A percentile compares a stretch with the other conserved stretches of the same genome.
Conservation (phyloP, 2,888 invertebrate species). For the Drosophila maculinotata region DNA sequence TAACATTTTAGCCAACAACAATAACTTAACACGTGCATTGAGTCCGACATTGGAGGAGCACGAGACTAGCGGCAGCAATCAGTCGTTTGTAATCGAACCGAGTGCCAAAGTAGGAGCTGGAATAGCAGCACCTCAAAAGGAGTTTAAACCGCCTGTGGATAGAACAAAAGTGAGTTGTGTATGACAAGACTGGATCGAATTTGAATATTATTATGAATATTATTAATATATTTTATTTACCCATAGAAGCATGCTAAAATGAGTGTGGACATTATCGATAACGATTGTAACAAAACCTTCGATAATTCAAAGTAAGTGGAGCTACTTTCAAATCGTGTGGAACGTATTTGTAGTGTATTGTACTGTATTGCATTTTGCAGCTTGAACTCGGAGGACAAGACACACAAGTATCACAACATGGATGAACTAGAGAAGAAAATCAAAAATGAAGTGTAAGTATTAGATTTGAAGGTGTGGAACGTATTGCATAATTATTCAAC, state of each 20-base stretch:
- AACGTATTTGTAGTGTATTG: neutral
- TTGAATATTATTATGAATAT: neutral
- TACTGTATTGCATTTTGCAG: constrained; percentile 25
- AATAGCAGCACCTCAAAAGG: constrained; percentile 19
- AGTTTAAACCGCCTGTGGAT: constrained; percentile 64
- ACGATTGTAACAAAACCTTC: constrained; percentile 84
- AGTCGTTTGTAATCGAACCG: constrained; percentile 68
- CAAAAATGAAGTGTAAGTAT: constrained; percentile 85
- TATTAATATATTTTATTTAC: neutral
- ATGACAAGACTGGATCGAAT: too few species aligned
- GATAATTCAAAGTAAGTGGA: constrained; percentile 83
- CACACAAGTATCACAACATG: constrained; percentile 84
- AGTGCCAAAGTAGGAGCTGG: constrained; percentile 67
- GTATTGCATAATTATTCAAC: neutral
- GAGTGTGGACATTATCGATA: constrained; percentile 85
- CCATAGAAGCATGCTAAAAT: constrained; percentile 84
- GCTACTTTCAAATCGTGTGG: neutral
- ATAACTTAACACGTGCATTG: constrained; percentile 58
- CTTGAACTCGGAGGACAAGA: constrained; percentile 82
- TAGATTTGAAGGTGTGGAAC: neutral
- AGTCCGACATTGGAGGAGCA: constrained; percentile 84
- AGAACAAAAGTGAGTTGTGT: constrained; percentile 61
- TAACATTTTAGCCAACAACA: constrained; percentile 51
- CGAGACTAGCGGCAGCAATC: constrained; percentile 76
- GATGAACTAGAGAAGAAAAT: constrained; percentile 85